A percentile compares a stretch with the other conserved stretches of the same genome.
These are phyloP conservation scores for Leptinotarsa haldemani DNA, from an alignment of 2,888 invertebrate genomes.

Conservation along the genomic window DNA sequence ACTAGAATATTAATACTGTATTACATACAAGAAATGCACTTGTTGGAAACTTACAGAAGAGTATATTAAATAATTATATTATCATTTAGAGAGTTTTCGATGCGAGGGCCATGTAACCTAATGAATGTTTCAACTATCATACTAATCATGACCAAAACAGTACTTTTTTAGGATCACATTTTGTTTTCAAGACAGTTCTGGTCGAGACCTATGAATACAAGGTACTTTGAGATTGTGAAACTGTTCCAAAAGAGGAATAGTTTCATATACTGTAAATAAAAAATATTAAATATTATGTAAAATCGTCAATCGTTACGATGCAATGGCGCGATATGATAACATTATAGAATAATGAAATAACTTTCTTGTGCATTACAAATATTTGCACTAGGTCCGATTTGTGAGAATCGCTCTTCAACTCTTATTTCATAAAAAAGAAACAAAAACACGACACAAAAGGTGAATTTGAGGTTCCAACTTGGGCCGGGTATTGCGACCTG, in stretches of 20 bases:
- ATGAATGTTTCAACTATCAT: constrained; percentile 41
- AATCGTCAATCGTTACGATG: constrained; percentile 62
- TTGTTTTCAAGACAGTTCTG: constrained; percentile 49
- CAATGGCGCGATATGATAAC: constrained; percentile 65
- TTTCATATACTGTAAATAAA: constrained; percentile 41
- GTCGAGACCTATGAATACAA: constrained; percentile 51
- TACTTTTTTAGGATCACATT: constrained; percentile 47
- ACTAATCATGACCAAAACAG: constrained; percentile 54
- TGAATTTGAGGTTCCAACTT: constrained; percentile 45
- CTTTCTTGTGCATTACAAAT: constrained; percentile 48
- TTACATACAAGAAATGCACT: constrained; percentile 93
- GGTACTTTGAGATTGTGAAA: constrained; percentile 50
- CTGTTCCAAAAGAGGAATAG: constrained; percentile 47
- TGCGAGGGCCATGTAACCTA: constrained; percentile 53
- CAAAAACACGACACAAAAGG: constrained; percentile 46
- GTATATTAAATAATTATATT: constrained; percentile 59
- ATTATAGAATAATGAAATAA: constrained; percentile 64
- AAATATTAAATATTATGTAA: constrained; percentile 55
- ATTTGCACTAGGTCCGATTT: constrained; percentile 62
- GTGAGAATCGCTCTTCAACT: constrained; percentile 59
- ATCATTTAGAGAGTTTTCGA: constrained; percentile 45
- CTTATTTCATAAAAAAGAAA: constrained; percentile 41
- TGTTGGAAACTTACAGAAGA: constrained; percentile 90
- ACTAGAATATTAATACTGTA: constrained; percentile 85
- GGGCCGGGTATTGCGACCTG: constrained; percentile 38